Evolutionary conservation across 37 sponge, comb jelly and placozoan species (phyloP).

Genomic region (Halisarca cf. caerulea): DNA sequence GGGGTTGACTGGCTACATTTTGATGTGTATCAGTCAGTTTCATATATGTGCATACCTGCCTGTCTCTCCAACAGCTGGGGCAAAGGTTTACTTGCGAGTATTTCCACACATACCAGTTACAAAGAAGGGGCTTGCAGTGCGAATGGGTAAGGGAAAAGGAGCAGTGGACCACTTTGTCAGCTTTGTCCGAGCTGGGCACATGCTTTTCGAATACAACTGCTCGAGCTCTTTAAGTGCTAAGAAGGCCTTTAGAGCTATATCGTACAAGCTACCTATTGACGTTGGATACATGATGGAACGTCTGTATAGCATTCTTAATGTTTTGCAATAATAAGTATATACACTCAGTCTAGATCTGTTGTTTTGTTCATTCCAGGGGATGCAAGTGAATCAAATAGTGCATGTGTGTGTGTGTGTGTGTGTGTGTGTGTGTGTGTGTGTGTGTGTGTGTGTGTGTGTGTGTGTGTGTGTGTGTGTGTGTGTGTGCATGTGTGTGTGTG

Average conservation of each 20-base stretch:
- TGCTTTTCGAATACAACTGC: conserved; percentile 70
- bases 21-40: no score
- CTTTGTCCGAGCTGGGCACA: conserved; percentile 64
- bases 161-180: conserved; percentile 69
- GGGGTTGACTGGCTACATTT: no score
- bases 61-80: conserved; percentile 32
- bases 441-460: no score
- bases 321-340: no score
- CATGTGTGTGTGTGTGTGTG: no score
- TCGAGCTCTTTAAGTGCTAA: conserved; percentile 31
- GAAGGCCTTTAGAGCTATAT: conserved; percentile 39
- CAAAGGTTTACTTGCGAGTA: conserved; percentile 35
- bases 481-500: no score
- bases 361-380: no score
- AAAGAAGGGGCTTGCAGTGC: conserved; percentile 73
- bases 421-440: no score
- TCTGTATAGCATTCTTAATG: neutral
- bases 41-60: no score
- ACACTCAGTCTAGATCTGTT: no score
- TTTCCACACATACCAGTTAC: conserved; percentile 87
- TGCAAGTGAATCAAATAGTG: no score
- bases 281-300: conserved; percentile 32
- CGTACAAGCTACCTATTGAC: conserved; percentile 63
- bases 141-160: conserved; percentile 98
- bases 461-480: no score